Evolutionary conservation across 92 coral and sea anemone genomes (phyloP).

Genomic region (Plumapathes pennacea): DNA sequence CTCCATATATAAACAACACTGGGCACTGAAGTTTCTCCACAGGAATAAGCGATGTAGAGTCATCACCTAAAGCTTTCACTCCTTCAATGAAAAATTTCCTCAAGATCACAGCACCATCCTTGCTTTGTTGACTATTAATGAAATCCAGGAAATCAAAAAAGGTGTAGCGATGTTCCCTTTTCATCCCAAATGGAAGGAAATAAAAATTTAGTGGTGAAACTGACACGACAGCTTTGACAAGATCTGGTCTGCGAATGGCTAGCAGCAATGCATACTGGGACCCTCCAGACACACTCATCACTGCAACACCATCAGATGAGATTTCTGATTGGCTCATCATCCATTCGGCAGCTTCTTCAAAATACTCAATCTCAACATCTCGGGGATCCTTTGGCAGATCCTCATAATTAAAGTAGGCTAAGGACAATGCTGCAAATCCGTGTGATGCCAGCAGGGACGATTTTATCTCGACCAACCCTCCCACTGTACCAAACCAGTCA

Average conservation of each 20-base stretch:
- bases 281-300: constrained; percentile 46
- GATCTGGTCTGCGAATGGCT: constrained; percentile 34
- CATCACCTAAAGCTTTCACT: no score
- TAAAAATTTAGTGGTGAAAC: no score
- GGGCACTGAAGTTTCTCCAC: constrained; percentile 62
- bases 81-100: no score
- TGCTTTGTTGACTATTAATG: no score
- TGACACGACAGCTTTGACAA: constrained; percentile 37
- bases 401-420: constrained; percentile 51
- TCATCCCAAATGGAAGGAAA: no score
- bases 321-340: constrained; percentile 48
- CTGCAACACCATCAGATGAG: constrained; percentile 30
- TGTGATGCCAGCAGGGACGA: constrained; percentile 66
- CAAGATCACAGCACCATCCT: no score
- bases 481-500: constrained; percentile 37
- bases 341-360: constrained; percentile 74
- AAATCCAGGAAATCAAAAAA: no score
- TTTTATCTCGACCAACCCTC: constrained; percentile 50
- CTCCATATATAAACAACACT: constrained; percentile 38
- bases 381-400: constrained; percentile 38
- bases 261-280: constrained; percentile 39
- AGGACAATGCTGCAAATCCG: constrained; percentile 63
- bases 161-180: no score
- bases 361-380: constrained; percentile 51
- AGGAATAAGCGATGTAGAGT: constrained; percentile 26